These are phyloP conservation scores for Brachionus calyciflorus DNA, from an alignment of 1,140 invertebrate genomes.

Conservation along the genomic window DNA sequence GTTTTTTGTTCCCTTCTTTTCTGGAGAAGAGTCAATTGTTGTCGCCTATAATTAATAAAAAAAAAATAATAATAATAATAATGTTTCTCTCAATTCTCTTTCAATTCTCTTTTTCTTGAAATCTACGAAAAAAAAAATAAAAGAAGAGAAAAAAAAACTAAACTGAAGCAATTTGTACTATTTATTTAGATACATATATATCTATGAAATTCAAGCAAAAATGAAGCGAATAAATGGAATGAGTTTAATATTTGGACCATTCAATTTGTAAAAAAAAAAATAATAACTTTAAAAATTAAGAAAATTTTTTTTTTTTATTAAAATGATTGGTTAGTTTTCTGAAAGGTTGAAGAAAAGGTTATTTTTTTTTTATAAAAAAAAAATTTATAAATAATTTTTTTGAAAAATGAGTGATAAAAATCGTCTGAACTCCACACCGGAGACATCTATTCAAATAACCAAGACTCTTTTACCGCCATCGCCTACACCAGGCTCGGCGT, in stretches of 20 bases:
- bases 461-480: background rate
- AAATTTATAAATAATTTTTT: too few species aligned
- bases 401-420: conserved; percentile 30
- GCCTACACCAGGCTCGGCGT: background rate
- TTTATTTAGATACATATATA: too few species aligned
- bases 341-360: background rate
- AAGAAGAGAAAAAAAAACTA: background rate
- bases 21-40: conserved; percentile 28
- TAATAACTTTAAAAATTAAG: too few species aligned
- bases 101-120: too few species aligned
- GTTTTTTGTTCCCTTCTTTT: background rate
- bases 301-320: background rate
- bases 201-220: too few species aligned
- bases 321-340: background rate
- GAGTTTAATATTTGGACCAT: too few species aligned
- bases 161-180: too few species aligned
- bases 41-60: conserved; percentile 42
- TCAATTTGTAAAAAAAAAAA: too few species aligned
- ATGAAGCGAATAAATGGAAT: too few species aligned
- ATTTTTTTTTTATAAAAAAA: too few species aligned
- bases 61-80: conserved; percentile 10
- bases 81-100: background rate
- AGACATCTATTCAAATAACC: conserved; percentile 31
- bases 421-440: background rate
- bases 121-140: background rate